These are phyloP conservation scores for Erithacus rubecula DNA, from an alignment of 2,797 vertebrate genomes.

Conservation along the genomic window DNA sequence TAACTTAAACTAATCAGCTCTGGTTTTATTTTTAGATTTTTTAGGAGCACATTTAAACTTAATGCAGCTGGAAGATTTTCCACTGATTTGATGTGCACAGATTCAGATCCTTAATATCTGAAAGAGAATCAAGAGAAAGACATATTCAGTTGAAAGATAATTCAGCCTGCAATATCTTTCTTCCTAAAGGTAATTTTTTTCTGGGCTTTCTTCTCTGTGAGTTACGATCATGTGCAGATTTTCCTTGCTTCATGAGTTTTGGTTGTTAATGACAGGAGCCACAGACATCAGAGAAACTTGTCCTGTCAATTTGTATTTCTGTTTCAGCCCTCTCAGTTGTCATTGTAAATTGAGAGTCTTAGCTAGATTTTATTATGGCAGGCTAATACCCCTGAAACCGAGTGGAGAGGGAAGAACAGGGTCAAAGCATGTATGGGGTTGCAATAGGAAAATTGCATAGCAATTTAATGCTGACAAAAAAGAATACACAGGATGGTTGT, in stretches of 20 bases:
- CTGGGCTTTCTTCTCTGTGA: background rate
- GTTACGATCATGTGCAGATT: conserved; percentile 8
- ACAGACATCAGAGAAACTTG: conserved; percentile 18
- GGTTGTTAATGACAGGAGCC: conserved; percentile 16
- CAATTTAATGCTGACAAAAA: background rate
- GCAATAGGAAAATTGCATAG: background rate
- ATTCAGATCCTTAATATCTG: background rate
- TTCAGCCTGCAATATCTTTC: background rate
- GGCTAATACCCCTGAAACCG: conserved; percentile 7
- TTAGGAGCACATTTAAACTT: background rate
- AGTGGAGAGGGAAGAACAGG: background rate
- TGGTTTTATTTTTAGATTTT: background rate
- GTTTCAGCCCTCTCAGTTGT: conserved; percentile 39
- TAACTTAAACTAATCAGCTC: background rate
- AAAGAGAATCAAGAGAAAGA: background rate
- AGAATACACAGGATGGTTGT: background rate
- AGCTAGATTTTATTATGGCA: conserved; percentile 38
- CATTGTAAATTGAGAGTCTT: conserved; percentile 22
- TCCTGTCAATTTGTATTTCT: conserved; percentile 22
- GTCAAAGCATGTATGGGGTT: background rate
- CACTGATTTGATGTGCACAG: background rate
- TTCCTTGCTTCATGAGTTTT: background rate
- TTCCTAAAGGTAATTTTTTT: background rate
- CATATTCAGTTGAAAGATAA: background rate
- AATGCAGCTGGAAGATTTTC: background rate